Base-by-base conservation (phyloP, 2,113 vertebrate species). In the Parotia lawesii region DNA sequence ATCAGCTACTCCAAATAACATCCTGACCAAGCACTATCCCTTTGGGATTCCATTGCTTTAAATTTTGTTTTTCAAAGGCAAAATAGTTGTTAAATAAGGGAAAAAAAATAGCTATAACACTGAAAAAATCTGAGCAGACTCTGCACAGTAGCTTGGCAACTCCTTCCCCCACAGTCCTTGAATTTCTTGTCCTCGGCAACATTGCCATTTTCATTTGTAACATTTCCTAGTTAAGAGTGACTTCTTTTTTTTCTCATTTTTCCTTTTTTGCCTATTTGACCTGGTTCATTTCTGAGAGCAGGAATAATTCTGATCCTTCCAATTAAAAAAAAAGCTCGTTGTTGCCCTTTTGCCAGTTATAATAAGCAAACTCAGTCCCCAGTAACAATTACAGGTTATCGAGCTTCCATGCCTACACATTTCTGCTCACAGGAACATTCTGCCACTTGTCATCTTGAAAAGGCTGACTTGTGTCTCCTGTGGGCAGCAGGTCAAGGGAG, bases 331-430 rank as follows among this genome's bases (percentile, higher is more conserved):
- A 88, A 86, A 71, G 67, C 40, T 84, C 27, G 6, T 53, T 67
- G 38, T 61, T 92, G 74, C 74, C 71, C 67, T 95, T 92, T 95
- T 40, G 27, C 56, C 42, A 16, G 42, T 83, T 96, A 79, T 75
- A 88, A 57, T 85, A 91, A 84, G 82, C 69, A 89, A 67, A 76
- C 66, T 90, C 83, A 72, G 54, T 77, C 77, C n/a, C 44, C 31
- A 40, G 54, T 44, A 79, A 71, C 76, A 88, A 67, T n/a, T 81
- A 58, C 4, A 69, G 65, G 70, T 45, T 70, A 76, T 21, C 4
- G 14, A 61, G 72, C 57, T 62, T 74, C 58, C 37, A 15, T 85
- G 44, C 79, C 87, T 50, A 67, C 60, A 25, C 58, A 2, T 64
- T 87, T 72, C 81, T 75, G 81, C 78, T 97, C 54, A 40, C 18